These are phyloP conservation scores for Dromaius novaehollandiae DNA, from an alignment of 2,113 vertebrate genomes.

Conservation along the genomic window DNA sequence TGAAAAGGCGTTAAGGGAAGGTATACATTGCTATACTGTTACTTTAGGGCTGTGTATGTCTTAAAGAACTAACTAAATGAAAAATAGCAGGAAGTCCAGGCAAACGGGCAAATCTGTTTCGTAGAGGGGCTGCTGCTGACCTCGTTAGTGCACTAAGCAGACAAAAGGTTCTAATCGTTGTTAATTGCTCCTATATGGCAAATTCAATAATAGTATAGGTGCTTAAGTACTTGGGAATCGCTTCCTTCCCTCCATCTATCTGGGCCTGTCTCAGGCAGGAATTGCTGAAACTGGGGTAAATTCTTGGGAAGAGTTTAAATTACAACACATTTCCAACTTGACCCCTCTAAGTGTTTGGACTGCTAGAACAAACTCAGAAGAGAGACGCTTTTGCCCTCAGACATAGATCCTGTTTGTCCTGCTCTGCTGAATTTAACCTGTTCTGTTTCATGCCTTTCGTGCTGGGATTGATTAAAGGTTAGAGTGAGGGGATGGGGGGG, in stretches of 20 bases:
- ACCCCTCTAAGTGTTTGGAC: background rate
- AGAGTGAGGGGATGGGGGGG: fast-evolving
- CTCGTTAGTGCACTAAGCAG: background rate
- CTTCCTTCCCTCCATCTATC: background rate
- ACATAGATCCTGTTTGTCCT: background rate
- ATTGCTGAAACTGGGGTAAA: background rate
- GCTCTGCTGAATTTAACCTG: conserved; percentile 10
- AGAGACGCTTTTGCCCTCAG: background rate
- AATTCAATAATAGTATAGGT: background rate
- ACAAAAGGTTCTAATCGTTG: background rate
- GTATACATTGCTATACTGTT: background rate
- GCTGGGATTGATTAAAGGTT: background rate
- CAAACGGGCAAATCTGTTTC: background rate
- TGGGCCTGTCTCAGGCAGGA: background rate
- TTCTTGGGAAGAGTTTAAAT: background rate
- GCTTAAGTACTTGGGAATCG: background rate
- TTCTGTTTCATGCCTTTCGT: background rate
- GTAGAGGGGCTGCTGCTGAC: background rate
- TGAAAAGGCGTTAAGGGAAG: background rate
- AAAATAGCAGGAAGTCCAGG: background rate
- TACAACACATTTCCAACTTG: background rate
- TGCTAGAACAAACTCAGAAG: background rate
- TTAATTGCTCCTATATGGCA: background rate
- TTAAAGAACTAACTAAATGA: background rate
- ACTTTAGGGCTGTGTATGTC: background rate